Conservation (phyloP, 2,113 vertebrate genomes). For the Platycercus adscitus region DNA sequence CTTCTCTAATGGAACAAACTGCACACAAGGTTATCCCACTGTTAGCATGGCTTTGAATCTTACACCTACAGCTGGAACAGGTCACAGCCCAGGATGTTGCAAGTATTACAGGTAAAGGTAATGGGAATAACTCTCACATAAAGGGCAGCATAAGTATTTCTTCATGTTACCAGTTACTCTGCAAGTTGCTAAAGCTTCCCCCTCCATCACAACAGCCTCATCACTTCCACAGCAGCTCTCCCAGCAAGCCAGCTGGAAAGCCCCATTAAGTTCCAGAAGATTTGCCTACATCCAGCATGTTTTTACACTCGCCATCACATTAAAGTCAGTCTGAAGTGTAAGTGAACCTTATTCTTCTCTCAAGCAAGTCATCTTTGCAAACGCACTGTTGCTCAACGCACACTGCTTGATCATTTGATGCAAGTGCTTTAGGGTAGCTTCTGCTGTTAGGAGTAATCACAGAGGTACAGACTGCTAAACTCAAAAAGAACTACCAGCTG, state of each 20-base stretch:
- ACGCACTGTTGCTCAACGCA: background rate
- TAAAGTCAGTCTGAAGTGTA: background rate
- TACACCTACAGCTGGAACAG: background rate
- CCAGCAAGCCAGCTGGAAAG: background rate
- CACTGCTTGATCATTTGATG: background rate
- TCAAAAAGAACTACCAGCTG: background rate
- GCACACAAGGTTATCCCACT: background rate
- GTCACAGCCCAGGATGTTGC: background rate
- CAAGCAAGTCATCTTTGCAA: background rate
- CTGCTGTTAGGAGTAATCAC: background rate
- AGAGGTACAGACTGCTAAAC: background rate
- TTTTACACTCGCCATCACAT: background rate
- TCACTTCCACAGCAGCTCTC: background rate
- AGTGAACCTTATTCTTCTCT: background rate
- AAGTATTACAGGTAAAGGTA: background rate
- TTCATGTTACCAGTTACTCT: background rate
- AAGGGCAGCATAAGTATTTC: background rate
- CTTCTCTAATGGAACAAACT: background rate
- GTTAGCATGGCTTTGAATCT: background rate
- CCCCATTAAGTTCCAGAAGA: background rate
- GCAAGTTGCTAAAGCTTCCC: background rate
- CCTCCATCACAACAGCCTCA: fast-evolving
- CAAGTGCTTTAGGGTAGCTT: background rate
- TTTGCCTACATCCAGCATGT: background rate
- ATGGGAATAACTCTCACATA: background rate